phyloP scores from a whole-genome alignment of 2,797 vertebrate species.

The Xenops minutus region DNA sequence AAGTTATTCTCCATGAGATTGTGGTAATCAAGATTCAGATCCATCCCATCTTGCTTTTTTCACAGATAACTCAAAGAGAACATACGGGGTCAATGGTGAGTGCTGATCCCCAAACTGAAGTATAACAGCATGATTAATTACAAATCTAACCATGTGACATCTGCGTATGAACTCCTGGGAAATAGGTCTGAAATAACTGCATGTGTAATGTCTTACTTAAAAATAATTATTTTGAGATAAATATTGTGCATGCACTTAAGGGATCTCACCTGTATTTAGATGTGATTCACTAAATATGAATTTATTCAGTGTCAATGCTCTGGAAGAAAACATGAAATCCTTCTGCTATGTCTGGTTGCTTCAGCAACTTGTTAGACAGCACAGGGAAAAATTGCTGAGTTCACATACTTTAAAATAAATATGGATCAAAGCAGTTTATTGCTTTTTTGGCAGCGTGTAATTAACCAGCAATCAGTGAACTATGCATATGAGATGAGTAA shows the following conservation, averaged over 20 bases:
- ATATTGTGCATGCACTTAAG: not conserved
- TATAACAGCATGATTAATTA: not conserved
- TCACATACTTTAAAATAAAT: not conserved
- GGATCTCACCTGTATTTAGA: not conserved
- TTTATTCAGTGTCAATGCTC: not conserved
- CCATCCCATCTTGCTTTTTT: not conserved
- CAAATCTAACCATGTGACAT: not conserved
- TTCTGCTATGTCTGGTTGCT: not conserved
- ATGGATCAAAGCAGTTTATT: not conserved
- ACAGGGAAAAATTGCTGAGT: not conserved
- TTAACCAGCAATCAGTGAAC: not conserved
- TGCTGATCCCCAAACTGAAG: not conserved
- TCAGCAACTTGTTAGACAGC: not conserved
- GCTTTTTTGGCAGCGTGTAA: not conserved
- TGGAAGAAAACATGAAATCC: not conserved
- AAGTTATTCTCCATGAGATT: not conserved
- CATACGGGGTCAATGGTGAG: fast-evolving
- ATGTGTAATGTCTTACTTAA: not conserved
- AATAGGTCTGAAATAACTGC: not conserved
- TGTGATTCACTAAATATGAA: not conserved
- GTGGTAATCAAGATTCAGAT: not conserved
- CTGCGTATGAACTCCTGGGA: not conserved
- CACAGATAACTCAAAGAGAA: not conserved
- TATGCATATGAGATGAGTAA: not conserved
- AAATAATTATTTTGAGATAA: not conserved